A percentile compares a stretch with the other conserved stretches of the same genome.
phyloP scores from a whole-genome alignment of 1,140 invertebrate species.

The Nymphalis io region DNA sequence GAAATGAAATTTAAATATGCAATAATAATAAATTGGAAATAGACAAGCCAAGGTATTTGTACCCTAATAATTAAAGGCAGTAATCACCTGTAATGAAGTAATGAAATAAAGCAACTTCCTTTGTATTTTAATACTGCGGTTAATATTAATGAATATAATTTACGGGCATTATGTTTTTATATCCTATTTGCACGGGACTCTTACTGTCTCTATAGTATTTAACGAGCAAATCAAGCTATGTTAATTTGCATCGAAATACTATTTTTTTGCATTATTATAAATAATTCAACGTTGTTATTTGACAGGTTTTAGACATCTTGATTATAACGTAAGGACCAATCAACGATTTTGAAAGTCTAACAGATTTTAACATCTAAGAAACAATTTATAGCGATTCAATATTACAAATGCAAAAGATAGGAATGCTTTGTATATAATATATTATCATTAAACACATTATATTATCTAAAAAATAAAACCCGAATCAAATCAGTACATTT shows the following conservation, averaged over 20 bases:
- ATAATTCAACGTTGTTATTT: neutral
- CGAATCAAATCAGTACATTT: too few species aligned
- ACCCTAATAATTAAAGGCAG: neutral
- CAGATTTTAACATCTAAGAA: conserved; percentile 7
- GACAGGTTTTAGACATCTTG: neutral
- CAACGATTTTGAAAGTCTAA: neutral
- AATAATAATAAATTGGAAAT: conserved; percentile 1
- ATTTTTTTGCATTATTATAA: neutral
- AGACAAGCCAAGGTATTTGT: neutral
- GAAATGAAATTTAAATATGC: neutral
- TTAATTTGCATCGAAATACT: neutral
- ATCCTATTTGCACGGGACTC: neutral
- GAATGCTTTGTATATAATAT: neutral
- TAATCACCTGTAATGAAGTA: conserved; percentile 11
- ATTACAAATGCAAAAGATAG: neutral
- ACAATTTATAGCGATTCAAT: neutral
- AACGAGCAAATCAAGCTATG: neutral
- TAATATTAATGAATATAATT: conserved; percentile 1
- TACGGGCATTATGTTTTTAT: neutral
- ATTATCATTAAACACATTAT: too few species aligned
- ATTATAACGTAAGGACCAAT: neutral
- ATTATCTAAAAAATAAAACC: too few species aligned
- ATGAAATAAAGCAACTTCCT: conserved; percentile 18
- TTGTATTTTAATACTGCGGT: conserved; percentile 5
- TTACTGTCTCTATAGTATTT: neutral